A percentile compares a stretch with the other conserved stretches of the same genome.
Evolutionary conservation across 1,140 invertebrate genomes (phyloP).

Genomic region (Neodiprion virginianus): DNA sequence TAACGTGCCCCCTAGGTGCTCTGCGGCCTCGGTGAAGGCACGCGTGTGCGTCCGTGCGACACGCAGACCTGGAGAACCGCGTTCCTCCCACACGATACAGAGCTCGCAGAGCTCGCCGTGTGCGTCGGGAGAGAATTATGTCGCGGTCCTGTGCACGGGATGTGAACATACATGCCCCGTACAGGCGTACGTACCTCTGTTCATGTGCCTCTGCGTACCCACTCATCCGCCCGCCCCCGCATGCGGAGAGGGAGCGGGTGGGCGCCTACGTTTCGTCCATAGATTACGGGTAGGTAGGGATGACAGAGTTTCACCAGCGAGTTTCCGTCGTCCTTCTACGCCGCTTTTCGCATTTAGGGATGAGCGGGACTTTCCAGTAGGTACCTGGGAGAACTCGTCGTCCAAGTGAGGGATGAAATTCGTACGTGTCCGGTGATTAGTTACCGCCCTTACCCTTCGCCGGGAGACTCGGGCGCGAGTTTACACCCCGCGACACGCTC

Average conservation of each 20-base stretch:
- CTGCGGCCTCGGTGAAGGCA: not conserved
- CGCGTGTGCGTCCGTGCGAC: not conserved
- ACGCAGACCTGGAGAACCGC: not conserved
- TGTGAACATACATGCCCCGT: not conserved
- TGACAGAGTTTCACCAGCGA: not conserved
- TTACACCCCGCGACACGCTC: not conserved
- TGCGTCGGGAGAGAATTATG: slow-evolving; percentile 4
- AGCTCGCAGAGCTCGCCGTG: not conserved
- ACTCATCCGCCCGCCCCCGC: no score
- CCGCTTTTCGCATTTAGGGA: no score
- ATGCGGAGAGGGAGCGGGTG: not conserved
- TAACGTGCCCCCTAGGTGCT: slow-evolving; percentile 6
- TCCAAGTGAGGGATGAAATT: no score
- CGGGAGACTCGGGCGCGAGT: not conserved
- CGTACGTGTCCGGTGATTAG: no score
- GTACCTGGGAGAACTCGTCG: no score
- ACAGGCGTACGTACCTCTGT: not conserved
- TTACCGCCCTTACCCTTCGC: no score
- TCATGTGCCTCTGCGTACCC: no score
- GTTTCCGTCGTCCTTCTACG: no score
- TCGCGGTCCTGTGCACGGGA: slow-evolving; percentile 3
- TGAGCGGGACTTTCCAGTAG: no score
- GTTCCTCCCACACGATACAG: not conserved
- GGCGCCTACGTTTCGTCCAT: not conserved
- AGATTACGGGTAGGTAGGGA: not conserved